A percentile compares a stretch with the other conserved stretches of the same genome.
Evolutionary conservation across 1,140 invertebrate genomes (phyloP).

Genomic region (Popillia japonica): DNA sequence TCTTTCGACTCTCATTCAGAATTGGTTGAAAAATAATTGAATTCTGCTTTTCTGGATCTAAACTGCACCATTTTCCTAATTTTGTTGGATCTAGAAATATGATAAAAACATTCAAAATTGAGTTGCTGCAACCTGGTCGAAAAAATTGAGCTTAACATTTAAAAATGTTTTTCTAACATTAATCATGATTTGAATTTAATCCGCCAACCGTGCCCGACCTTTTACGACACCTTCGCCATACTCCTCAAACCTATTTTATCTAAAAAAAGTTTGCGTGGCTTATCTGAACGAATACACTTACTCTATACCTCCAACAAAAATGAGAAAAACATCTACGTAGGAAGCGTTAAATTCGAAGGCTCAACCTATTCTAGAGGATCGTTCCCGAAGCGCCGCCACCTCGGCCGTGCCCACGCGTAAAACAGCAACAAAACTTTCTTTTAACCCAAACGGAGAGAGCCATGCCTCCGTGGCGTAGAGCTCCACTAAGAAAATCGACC

Average conservation of each 20-base stretch:
- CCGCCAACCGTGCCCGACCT: background rate
- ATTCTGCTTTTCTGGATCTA: no score
- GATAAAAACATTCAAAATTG: no score
- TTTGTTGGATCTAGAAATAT: no score
- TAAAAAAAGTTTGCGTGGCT: background rate
- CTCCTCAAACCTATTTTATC: background rate
- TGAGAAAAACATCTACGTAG: slow-evolving; percentile 2
- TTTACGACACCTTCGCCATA: background rate
- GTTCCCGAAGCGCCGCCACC: background rate
- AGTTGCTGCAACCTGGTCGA: no score
- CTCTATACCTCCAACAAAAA: background rate
- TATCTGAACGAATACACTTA: background rate
- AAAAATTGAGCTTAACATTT: no score
- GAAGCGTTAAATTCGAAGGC: background rate
- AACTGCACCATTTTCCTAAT: no score
- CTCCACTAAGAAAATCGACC: slow-evolving; percentile 38
- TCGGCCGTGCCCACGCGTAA: slow-evolving; percentile 22
- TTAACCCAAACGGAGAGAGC: background rate
- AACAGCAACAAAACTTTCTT: slow-evolving; percentile 32
- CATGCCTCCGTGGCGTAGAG: slow-evolving; percentile 18
- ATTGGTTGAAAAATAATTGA: no score
- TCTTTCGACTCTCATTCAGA: no score
- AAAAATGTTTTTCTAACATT: background rate
- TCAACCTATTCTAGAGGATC: slow-evolving; percentile 23
- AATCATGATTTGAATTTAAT: background rate